These are phyloP conservation scores for Merodon equestris DNA, from an alignment of 2,888 invertebrate species.

Conservation along the genomic window DNA sequence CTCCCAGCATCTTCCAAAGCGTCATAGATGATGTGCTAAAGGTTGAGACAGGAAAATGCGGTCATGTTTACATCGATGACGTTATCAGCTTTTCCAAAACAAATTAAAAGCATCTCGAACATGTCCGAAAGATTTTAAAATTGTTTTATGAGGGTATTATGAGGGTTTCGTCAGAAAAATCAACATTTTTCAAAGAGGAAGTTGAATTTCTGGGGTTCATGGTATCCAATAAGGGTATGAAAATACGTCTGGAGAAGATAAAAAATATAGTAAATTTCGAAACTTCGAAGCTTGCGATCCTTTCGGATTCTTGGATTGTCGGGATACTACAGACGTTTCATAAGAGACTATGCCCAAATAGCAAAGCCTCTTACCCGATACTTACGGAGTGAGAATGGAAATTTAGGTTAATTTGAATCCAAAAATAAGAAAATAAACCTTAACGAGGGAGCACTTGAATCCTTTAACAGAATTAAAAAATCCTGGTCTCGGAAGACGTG, in stretches of 20 bases:
- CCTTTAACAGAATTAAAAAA: background rate
- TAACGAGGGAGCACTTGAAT: background rate
- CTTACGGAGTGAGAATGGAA: background rate
- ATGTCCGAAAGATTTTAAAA: conserved; percentile 16
- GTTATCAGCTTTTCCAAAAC: conserved; percentile 33
- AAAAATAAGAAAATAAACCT: background rate
- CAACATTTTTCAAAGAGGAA: conserved; percentile 26
- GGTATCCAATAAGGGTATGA: conserved; percentile 1
- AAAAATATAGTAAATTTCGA: background rate
- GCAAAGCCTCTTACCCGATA: background rate
- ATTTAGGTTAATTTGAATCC: background rate
- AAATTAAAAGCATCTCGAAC: conserved; percentile 7
- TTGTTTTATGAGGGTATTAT: conserved; percentile 23
- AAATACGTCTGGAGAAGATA: background rate
- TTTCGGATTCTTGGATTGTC: background rate
- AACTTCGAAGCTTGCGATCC: background rate
- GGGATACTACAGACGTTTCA: background rate
- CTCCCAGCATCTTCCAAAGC: too few relatives aligned
- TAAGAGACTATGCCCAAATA: background rate
- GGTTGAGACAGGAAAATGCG: conserved; percentile 14
- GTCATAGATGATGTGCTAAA: conserved; percentile 1
- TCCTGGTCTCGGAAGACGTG: too few relatives aligned
- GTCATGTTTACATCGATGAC: conserved; percentile 33
- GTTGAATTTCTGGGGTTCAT: conserved; percentile 33
- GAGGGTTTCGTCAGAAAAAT: conserved; percentile 32